Evolutionary conservation across 1,140 invertebrate genomes (phyloP).

Genomic region (Diachasmimorpha longicaudata): DNA sequence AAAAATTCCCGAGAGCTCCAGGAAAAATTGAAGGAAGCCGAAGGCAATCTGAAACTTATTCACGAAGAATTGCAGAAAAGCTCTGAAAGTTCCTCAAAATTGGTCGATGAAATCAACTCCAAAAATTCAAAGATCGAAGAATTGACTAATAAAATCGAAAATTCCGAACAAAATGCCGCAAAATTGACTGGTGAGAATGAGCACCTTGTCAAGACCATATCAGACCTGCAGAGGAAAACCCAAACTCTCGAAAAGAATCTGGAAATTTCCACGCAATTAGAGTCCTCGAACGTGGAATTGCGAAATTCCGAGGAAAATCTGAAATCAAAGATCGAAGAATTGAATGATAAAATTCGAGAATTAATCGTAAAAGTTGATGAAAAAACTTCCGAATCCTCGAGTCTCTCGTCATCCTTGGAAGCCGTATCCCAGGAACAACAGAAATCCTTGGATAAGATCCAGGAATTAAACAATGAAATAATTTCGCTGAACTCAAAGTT

Average conservation of each 20-base stretch:
- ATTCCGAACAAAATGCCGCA: slow-evolving; percentile 59
- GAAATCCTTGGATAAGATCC: not conserved
- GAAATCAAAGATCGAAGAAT: slow-evolving; percentile 35
- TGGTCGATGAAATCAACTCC: slow-evolving; percentile 31
- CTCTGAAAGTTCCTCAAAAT: slow-evolving; percentile 22
- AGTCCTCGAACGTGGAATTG: slow-evolving; percentile 26
- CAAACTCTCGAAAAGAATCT: slow-evolving; percentile 35
- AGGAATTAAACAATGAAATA: not conserved
- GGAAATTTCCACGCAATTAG: slow-evolving; percentile 38
- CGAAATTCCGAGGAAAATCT: slow-evolving; percentile 32
- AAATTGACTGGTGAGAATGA: slow-evolving; percentile 44
- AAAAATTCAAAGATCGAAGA: slow-evolving; percentile 32
- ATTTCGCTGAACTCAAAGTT: slow-evolving; percentile 2
- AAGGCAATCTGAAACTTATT: not conserved
- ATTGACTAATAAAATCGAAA: slow-evolving; percentile 37
- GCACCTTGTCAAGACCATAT: slow-evolving; percentile 58
- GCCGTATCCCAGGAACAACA: not conserved
- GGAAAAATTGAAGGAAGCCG: not conserved
- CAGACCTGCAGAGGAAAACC: slow-evolving; percentile 60
- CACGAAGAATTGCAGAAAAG: slow-evolving; percentile 3
- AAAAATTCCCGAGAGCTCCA: not conserved
- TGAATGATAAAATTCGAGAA: slow-evolving; percentile 46
- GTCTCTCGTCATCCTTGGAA: slow-evolving; percentile 30
- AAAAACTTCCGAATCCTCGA: slow-evolving; percentile 38
- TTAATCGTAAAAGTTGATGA: slow-evolving; percentile 49